phyloP scores from a whole-genome alignment of 2,888 invertebrate genomes.

The Amphipyra berbera region DNA sequence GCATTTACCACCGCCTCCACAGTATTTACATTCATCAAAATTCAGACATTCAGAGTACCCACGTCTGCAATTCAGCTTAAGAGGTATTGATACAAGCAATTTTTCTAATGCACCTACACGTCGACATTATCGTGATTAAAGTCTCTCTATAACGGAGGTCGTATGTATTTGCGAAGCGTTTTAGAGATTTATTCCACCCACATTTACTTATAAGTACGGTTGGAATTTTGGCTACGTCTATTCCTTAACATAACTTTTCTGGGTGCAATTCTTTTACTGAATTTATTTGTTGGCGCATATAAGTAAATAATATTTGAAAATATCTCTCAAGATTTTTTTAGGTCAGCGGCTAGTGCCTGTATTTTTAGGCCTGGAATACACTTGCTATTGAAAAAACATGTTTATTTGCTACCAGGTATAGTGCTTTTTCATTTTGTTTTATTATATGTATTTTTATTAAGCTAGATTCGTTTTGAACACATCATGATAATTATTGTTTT shows the following conservation, averaged over 20 bases:
- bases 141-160: constrained; percentile 56
- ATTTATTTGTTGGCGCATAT: constrained; percentile 37
- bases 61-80: constrained; percentile 53
- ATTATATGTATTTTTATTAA: too few relatives aligned
- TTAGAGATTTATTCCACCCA: constrained; percentile 54
- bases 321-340: constrained; percentile 6
- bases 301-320: constrained; percentile 23
- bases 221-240: constrained; percentile 54
- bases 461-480: too few relatives aligned
- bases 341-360: not conserved
- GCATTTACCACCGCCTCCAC: too few relatives aligned
- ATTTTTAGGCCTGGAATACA: too few relatives aligned
- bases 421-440: too few relatives aligned
- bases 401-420: too few relatives aligned
- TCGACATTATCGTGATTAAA: constrained; percentile 75
- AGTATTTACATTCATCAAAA: not conserved
- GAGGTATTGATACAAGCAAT: constrained; percentile 70
- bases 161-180: constrained; percentile 65
- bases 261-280: constrained; percentile 40
- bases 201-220: constrained; percentile 50
- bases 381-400: too few relatives aligned
- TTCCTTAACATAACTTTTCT: constrained; percentile 31
- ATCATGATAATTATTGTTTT: too few relatives aligned
- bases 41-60: constrained; percentile 15
- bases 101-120: constrained; percentile 73